phyloP scores from a whole-genome alignment of 1,140 invertebrate genomes.

The Drosophila watanabei region DNA sequence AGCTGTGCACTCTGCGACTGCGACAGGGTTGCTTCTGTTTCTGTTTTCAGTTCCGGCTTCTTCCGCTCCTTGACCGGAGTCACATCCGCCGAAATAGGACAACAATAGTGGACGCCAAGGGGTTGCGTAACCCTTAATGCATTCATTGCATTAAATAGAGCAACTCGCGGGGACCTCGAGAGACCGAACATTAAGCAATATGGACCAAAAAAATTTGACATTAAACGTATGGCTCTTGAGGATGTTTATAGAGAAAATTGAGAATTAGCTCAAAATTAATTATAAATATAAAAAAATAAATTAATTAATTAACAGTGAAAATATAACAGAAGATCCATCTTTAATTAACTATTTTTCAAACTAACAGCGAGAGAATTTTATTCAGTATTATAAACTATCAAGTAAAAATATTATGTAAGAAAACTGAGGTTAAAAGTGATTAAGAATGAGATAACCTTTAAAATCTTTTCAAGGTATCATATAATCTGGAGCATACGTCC shows the following conservation, averaged over 20 bases:
- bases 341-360: background rate
- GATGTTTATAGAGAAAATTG: background rate
- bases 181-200: constrained; percentile 24
- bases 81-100: constrained; percentile 30
- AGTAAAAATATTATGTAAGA: background rate
- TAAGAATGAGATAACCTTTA: background rate
- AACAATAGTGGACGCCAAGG: background rate
- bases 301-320: background rate
- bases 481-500: background rate
- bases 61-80: constrained; percentile 52
- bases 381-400: background rate
- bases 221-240: background rate
- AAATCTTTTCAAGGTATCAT: background rate
- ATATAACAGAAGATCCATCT: background rate
- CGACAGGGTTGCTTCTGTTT: constrained; percentile 30
- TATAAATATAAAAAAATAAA: too few species aligned
- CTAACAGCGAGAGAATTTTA: background rate
- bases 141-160: constrained; percentile 31
- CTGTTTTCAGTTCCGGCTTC: constrained; percentile 23
- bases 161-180: background rate
- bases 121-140: constrained; percentile 35
- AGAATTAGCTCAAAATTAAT: too few species aligned
- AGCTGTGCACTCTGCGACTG: constrained; percentile 52
- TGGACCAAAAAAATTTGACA: background rate
- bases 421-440: background rate